Conservation (phyloP, 2,113 vertebrate genomes). For the Sarotherodon lohbergeri region DNA sequence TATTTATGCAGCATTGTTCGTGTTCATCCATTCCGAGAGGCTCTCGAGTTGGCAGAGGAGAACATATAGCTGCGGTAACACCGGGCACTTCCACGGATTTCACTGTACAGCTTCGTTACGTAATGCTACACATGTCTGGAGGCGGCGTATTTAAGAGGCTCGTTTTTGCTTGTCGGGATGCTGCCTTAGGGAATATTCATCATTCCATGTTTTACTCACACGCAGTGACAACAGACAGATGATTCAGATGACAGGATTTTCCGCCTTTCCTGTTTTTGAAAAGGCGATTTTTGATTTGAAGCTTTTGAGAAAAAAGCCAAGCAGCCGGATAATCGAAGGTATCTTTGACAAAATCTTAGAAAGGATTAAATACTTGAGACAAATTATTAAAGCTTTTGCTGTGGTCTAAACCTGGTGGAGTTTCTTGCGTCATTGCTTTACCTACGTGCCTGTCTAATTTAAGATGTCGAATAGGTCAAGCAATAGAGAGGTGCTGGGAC, state of each 20-base stretch:
- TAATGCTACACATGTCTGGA: constrained; percentile 37
- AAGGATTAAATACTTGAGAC: background rate
- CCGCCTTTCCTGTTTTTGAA: background rate
- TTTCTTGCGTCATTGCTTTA: background rate
- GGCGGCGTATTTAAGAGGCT: constrained; percentile 33
- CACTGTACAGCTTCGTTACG: constrained; percentile 30
- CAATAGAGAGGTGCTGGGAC: background rate
- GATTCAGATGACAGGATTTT: constrained; percentile 27
- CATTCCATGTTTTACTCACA: constrained; percentile 39
- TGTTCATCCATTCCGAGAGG: background rate
- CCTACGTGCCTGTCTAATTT: background rate
- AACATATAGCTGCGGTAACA: background rate
- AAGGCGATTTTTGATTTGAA: background rate
- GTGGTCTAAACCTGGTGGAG: background rate
- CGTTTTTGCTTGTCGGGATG: constrained; percentile 45
- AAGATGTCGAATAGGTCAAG: background rate
- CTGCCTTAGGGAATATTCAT: constrained; percentile 33
- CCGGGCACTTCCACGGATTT: constrained; percentile 10
- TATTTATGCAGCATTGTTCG: constrained; percentile 11
- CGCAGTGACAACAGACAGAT: constrained; percentile 40
- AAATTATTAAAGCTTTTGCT: background rate
- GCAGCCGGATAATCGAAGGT: background rate
- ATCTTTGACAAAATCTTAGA: background rate
- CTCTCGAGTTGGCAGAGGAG: background rate
- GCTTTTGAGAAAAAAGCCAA: background rate